Base-by-base conservation (phyloP, 2,888 invertebrate species). In the Drepanosiphum platanoidis region DNA sequence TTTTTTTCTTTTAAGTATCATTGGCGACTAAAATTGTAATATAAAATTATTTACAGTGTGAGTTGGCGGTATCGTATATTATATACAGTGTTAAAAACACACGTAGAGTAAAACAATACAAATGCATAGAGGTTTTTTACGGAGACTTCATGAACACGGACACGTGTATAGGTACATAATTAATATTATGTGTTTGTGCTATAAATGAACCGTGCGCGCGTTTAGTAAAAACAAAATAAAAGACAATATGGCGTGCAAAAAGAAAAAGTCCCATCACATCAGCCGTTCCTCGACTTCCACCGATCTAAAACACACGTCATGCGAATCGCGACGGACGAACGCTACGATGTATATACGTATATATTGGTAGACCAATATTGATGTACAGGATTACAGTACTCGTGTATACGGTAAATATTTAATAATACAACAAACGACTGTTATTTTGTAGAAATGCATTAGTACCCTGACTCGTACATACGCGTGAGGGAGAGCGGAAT, bases 171-270 rank as follows among this genome's bases (percentile, higher is more conserved):
- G 1, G 3, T n/a, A n/a, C 22, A 3, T 52, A 52, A 18, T 18
- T 22, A 4, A 52, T 52, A n/a, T n/a, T n/a, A n/a, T n/a, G n/a
- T n/a, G n/a, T n/a, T n/a, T n/a, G n/a, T n/a, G n/a, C 22, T 52
- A 52, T 52, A 22, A 18, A 52, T 52, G 5, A 18, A 52, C 22
- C 18, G 18, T 30, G 72, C 30, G 46, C 46, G 46, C 30, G 1
- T 22, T 72, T 72, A 30, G 18, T 30, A 72, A 72, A 46, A 72
- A 46, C 42, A 72, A 30, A 72, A 72, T 11, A 72, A 15, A 11
- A 15, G 13, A 9, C 42, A 42, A 18, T 18, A 52, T 52, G 52
- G 22, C 52, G 3, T 22, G 52, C 52, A 52, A 52, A 52, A 18
- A 22, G 2, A 52, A 52, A 18, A 22, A 0, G 22, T 52, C 52